Conservation (phyloP, 2,888 invertebrate species). For the Chelonus formosanus region DNA sequence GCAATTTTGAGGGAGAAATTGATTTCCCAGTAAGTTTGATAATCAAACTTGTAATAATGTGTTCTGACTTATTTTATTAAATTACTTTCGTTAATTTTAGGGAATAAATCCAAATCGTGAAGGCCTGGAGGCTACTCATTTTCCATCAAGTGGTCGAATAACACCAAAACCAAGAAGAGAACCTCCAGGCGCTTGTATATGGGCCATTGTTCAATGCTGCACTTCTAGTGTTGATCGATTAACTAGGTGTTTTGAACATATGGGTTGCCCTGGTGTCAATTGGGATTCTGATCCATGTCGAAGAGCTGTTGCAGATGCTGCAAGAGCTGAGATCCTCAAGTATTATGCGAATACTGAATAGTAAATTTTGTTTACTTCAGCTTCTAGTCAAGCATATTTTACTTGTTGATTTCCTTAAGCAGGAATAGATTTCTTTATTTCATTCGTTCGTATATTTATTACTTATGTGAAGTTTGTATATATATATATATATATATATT, state of each 20-base stretch:
- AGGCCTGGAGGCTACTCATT: slow-evolving; percentile 47
- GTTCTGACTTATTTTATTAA: background rate
- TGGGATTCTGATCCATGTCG: slow-evolving; percentile 80
- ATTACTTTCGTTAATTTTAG: slow-evolving; percentile 40
- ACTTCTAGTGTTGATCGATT: slow-evolving; percentile 51
- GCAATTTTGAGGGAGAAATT: slow-evolving; percentile 43
- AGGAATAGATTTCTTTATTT: background rate
- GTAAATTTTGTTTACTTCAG: background rate
- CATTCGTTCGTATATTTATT: too few species aligned
- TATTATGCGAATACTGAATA: slow-evolving; percentile 47
- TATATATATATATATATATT: too few species aligned
- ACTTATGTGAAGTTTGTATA: too few species aligned
- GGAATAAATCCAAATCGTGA: slow-evolving; percentile 48
- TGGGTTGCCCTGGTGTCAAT: slow-evolving; percentile 77
- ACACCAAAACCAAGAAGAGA: slow-evolving; percentile 64
- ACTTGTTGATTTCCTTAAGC: too few species aligned
- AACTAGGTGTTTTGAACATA: slow-evolving; percentile 74
- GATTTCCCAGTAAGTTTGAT: slow-evolving; percentile 50
- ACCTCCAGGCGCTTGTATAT: slow-evolving; percentile 73
- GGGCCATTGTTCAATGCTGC: slow-evolving; percentile 82
- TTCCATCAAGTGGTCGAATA: slow-evolving; percentile 56
- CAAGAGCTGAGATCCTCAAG: slow-evolving; percentile 55
- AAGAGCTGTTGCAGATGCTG: slow-evolving; percentile 69
- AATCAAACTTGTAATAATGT: slow-evolving; percentile 2
- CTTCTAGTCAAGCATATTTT: too few species aligned